Percentiles rank a stretch among this genome's conserved stretches.
Conservation (phyloP, 1,140 invertebrate species). For the Colletes latitarsis region DNA sequence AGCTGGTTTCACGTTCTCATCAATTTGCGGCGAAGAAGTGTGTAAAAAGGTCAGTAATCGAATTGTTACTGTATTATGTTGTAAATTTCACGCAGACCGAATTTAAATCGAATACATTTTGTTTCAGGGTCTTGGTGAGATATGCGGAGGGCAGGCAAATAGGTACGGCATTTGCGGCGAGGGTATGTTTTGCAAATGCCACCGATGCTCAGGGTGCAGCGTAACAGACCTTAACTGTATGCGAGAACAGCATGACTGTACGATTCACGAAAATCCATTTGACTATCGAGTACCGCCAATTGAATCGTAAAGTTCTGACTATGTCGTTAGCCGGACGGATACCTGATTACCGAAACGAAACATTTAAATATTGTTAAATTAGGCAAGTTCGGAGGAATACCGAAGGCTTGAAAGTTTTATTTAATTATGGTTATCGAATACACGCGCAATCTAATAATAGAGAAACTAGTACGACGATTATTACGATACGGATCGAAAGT, state of each 20-base stretch:
- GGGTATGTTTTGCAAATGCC: constrained; percentile 80
- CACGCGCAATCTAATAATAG: neutral
- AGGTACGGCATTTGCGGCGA: constrained; percentile 80
- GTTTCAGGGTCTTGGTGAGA: constrained; percentile 80
- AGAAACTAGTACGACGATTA: neutral
- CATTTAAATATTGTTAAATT: neutral
- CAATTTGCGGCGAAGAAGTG: constrained; percentile 60
- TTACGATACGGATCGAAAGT: neutral
- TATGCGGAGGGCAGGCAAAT: constrained; percentile 79
- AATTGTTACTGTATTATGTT: neutral
- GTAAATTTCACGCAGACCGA: no score
- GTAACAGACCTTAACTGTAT: constrained; percentile 75
- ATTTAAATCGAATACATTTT: neutral
- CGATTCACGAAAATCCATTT: constrained; percentile 46
- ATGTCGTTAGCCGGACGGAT: neutral
- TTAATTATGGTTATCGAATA: neutral
- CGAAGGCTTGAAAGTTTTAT: neutral
- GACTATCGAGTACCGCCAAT: constrained; percentile 37
- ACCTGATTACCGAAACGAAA: neutral
- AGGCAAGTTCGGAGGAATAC: no score
- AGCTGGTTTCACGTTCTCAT: constrained; percentile 60
- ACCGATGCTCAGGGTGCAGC: constrained; percentile 81
- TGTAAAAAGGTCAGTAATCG: constrained; percentile 66
- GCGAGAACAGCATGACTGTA: constrained; percentile 6
- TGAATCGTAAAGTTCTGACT: constrained; percentile 24